phyloP scores from a whole-genome alignment of 1,140 invertebrate species.

The Rhizoglyphus robini region DNA sequence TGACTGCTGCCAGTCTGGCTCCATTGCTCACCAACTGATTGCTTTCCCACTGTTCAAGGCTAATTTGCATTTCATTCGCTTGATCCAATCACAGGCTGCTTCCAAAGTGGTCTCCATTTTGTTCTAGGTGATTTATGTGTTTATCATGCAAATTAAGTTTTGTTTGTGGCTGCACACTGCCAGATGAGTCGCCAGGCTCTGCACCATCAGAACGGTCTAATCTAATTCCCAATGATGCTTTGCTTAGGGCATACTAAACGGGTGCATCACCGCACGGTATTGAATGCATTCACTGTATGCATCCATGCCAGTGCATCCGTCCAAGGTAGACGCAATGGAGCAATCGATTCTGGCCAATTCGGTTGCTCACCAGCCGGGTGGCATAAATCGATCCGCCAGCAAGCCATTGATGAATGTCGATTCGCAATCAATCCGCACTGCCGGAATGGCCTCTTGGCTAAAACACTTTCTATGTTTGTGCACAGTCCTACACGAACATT shows the following conservation, averaged over 20 bases:
- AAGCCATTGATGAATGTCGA: neutral
- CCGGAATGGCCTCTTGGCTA: neutral
- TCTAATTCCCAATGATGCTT: no score
- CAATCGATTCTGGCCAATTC: neutral
- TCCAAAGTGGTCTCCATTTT: no score
- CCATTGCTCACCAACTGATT: neutral
- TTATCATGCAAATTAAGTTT: slow-evolving; percentile 6
- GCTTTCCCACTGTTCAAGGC: neutral
- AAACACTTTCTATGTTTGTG: slow-evolving; percentile 9
- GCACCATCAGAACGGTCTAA: no score
- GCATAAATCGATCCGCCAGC: neutral
- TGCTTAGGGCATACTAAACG: no score
- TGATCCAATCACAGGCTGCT: no score
- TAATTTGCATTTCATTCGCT: neutral
- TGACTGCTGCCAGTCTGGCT: neutral
- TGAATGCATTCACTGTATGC: no score
- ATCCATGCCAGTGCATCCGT: neutral
- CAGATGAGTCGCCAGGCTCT: no score
- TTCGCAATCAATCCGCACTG: slow-evolving; percentile 5
- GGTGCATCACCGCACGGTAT: no score
- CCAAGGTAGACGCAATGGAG: neutral
- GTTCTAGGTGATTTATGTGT: slow-evolving; percentile 13
- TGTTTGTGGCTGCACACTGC: neutral
- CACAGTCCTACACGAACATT: neutral
- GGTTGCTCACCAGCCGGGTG: neutral